A percentile compares a stretch with the other conserved stretches of the same genome.
These are phyloP conservation scores for Rhynchonema sp. DNA, from an alignment of 2,888 invertebrate genomes.

Conservation along the genomic window DNA sequence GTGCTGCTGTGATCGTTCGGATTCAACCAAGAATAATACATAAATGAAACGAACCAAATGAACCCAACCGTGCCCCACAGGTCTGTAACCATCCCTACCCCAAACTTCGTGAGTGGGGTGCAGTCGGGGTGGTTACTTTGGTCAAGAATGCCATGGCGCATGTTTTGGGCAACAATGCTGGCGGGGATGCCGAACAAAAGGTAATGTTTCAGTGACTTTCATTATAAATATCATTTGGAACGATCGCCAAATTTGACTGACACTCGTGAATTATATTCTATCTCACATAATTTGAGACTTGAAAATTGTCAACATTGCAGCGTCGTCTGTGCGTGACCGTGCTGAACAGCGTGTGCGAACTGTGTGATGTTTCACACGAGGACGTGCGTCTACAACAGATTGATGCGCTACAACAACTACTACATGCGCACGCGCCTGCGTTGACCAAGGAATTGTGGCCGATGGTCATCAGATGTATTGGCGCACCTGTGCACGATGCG, in stretches of 20 bases:
- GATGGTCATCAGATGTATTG: conserved; percentile 72
- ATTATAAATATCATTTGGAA: too few relatives aligned
- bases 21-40: too few relatives aligned
- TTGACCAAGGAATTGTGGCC: conserved; percentile 77
- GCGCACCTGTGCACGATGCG: conserved; percentile 65
- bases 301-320: conserved; percentile 26
- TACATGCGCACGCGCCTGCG: conserved; percentile 78
- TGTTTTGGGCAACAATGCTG: background rate
- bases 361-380: conserved; percentile 67
- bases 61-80: too few relatives aligned
- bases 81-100: conserved; percentile 22
- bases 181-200: background rate
- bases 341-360: conserved; percentile 68
- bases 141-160: conserved; percentile 52
- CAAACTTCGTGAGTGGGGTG: conserved; percentile 78
- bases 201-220: background rate
- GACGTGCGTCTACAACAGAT: conserved; percentile 78
- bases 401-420: conserved; percentile 73
- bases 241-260: background rate
- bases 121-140: conserved; percentile 79
- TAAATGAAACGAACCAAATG: too few relatives aligned
- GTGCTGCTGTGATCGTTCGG: too few relatives aligned
- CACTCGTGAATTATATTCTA: background rate
- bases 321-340: conserved; percentile 60
- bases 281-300: background rate